phyloP scores from a whole-genome alignment of 2,113 vertebrate genomes.

The Oriolus oriolus region DNA sequence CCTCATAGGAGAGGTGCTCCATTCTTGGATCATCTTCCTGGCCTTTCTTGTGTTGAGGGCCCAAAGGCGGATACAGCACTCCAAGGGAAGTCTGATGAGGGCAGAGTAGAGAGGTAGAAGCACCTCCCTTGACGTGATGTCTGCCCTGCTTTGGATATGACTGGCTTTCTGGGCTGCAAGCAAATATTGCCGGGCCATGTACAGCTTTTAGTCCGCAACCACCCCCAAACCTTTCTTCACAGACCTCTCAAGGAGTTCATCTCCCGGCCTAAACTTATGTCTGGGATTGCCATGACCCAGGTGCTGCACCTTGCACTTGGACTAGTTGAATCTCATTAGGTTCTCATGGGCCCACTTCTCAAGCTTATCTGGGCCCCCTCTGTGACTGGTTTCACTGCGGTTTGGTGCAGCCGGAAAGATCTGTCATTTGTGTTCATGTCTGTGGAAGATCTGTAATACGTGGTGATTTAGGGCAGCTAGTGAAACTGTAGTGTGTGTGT shows the following conservation, averaged over 20 bases:
- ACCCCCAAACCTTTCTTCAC: neutral
- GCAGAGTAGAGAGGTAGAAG: neutral
- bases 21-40: neutral
- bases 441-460: neutral
- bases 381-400: neutral
- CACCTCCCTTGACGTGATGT: neutral
- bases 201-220: neutral
- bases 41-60: neutral
- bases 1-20: neutral
- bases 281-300: neutral
- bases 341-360: too few species aligned
- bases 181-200: fast-evolving
- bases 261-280: neutral
- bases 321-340: neutral
- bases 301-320: neutral
- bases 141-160: fast-evolving
- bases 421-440: neutral
- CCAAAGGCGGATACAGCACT: neutral
- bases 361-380: neutral
- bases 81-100: neutral
- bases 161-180: neutral
- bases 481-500: neutral
- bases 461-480: neutral
- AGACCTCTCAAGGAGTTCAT: neutral
- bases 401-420: neutral